Conservation (phyloP, 1,140 invertebrate genomes). For the Hylaeus volcanicus region DNA sequence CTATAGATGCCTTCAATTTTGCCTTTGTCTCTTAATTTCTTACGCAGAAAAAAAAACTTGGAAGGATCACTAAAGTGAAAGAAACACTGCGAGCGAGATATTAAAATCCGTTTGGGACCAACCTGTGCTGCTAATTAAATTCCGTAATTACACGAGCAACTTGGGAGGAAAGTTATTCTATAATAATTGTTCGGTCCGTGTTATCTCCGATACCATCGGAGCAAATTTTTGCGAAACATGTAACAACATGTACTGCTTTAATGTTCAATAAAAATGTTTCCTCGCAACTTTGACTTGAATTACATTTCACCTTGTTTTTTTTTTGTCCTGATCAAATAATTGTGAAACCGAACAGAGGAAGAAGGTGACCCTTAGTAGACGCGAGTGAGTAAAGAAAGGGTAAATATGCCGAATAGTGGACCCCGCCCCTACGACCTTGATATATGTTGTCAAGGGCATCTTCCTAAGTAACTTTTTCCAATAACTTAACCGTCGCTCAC, state of each 20-base stretch:
- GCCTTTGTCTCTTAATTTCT: conserved; percentile 24
- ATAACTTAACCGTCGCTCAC: too few relatives aligned
- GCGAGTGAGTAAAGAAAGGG: too few relatives aligned
- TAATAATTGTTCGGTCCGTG: conserved; percentile 6
- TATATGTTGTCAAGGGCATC: too few relatives aligned
- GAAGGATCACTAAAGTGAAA: conserved; percentile 3
- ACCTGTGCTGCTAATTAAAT: conserved; percentile 47
- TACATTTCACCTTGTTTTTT: neutral
- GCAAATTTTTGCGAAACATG: neutral
- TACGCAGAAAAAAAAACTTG: neutral
- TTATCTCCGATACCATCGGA: conserved; percentile 3
- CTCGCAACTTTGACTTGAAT: neutral
- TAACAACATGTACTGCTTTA: conserved; percentile 16
- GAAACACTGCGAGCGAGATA: conserved; percentile 22
- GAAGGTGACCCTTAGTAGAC: too few relatives aligned
- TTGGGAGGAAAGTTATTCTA: conserved; percentile 28
- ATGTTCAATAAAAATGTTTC: conserved; percentile 23
- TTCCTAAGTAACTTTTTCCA: too few relatives aligned
- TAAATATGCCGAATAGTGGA: too few relatives aligned
- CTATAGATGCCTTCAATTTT: conserved; percentile 26
- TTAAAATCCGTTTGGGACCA: conserved; percentile 51
- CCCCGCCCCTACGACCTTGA: too few relatives aligned
- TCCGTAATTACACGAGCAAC: conserved; percentile 22
- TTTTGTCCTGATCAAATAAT: neutral
- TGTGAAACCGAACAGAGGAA: neutral